Conservation (phyloP, 2,888 invertebrate genomes). For the Magallana nippona region DNA sequence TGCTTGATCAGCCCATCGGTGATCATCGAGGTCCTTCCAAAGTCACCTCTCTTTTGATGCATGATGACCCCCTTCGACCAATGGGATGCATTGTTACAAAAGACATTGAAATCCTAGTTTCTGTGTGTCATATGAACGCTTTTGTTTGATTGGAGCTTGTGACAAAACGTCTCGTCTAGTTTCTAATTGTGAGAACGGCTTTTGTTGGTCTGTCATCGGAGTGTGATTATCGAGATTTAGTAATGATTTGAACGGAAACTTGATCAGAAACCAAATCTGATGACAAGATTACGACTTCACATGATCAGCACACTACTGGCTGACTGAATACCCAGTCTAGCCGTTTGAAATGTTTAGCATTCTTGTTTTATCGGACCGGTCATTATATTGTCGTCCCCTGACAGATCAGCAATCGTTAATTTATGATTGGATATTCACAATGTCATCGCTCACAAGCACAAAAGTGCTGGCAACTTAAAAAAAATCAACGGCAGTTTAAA, state of each 20-base stretch:
- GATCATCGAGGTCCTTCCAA: not conserved
- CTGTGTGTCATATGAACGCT: constrained; percentile 24
- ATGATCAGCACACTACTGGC: not conserved
- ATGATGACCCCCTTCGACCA: constrained; percentile 37
- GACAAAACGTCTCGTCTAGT: constrained; percentile 33
- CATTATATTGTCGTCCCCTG: constrained; percentile 23
- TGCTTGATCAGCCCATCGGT: constrained; percentile 15
- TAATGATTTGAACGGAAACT: constrained; percentile 29
- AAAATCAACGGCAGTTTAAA: constrained; percentile 15
- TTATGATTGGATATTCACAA: constrained; percentile 25
- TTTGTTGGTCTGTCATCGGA: constrained; percentile 28
- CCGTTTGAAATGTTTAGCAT: constrained; percentile 32
- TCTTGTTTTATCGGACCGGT: constrained; percentile 24
- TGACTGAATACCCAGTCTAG: constrained; percentile 28
- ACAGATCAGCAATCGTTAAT: constrained; percentile 17
- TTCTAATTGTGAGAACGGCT: constrained; percentile 20
- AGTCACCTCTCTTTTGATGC: constrained; percentile 23
- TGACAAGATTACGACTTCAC: constrained; percentile 35
- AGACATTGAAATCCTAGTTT: constrained; percentile 25
- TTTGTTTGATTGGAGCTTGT: constrained; percentile 31
- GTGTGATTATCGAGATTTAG: constrained; percentile 33
- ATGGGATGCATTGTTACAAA: constrained; percentile 37
- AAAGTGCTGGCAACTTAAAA: constrained; percentile 22
- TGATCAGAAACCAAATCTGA: constrained; percentile 27
- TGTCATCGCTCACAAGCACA: constrained; percentile 24